Evolutionary conservation across 2,888 invertebrate genomes (phyloP), one percentile per base, ranked within the genome.

Genomic region (Tetanocera ferruginea): DNA sequence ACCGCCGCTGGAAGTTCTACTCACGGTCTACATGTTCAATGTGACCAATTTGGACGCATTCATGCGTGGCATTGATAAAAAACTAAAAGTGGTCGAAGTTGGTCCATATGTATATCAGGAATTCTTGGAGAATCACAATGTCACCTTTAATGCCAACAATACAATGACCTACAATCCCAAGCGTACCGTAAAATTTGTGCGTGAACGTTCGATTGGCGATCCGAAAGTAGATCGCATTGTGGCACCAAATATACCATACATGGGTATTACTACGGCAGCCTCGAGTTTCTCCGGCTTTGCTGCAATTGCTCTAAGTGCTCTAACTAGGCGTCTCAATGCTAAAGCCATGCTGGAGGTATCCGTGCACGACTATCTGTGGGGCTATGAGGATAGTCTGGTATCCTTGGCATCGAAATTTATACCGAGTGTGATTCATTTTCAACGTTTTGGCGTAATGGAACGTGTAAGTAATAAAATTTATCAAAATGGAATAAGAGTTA

Each of bases 71-170:
- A 88, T 90, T 71, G 94, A 92, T 80, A 87, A 90, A 75, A 95
- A 94, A 82, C 88, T 96, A 62, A 93, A 92, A 81, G 82, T 96
- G 3, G 86, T 93, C 71, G 94, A 96, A 90, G 88, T 95, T 25
- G 96, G 96, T 0, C 96, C 96, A 0, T 96, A 95, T 85, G 93
- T 94, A 23, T 97, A 96, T 90, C 93, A 93, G 85, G 96, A 96
- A 89, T 85, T 91, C 66, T 88, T 95, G 72, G 92, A 92, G 70
- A 94, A 96, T 84, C 89, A 90, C 49, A 94, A 96, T 83, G 89
- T 94, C 9, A 92, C 91, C 5, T 92, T 94, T 88, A 90, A 92
- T 80, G 91, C 92, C 6, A 93, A 93, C 80, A 93, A 93, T 0
- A 93, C 94, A 0, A 87, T 96, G 81, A 92, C 92, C 0, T 95